Conservation (phyloP, 2,888 invertebrate genomes). For the Chelonus formosanus region DNA sequence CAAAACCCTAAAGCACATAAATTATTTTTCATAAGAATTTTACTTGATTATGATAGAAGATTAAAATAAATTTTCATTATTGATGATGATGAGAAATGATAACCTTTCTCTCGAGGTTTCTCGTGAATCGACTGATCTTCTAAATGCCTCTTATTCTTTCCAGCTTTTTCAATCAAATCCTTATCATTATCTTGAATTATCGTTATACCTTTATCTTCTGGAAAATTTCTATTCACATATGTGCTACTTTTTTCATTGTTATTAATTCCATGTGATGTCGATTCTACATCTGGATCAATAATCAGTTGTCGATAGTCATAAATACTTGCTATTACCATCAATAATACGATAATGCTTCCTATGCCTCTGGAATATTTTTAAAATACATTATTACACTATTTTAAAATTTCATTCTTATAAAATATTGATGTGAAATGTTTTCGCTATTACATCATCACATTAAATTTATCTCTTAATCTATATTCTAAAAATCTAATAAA, state of each 20-base stretch:
- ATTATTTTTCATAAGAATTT: too few relatives aligned
- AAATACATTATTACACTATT: neutral
- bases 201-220: slow-evolving; percentile 50
- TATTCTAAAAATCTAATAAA: too few relatives aligned
- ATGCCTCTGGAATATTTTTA: slow-evolving; percentile 66
- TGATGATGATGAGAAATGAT: too few relatives aligned
- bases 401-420: neutral
- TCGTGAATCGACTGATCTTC: slow-evolving; percentile 24
- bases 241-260: slow-evolving; percentile 64
- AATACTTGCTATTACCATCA: slow-evolving; percentile 72
- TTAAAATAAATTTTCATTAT: too few relatives aligned
- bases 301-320: slow-evolving; percentile 73
- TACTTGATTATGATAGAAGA: too few relatives aligned
- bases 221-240: slow-evolving; percentile 65
- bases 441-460: too few relatives aligned
- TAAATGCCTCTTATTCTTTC: slow-evolving; percentile 35
- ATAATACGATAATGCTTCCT: slow-evolving; percentile 65
- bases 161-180: slow-evolving; percentile 57
- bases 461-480: too few relatives aligned
- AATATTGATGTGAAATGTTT: neutral
- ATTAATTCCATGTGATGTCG: slow-evolving; percentile 57
- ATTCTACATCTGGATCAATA: slow-evolving; percentile 65
- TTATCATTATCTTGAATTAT: slow-evolving; percentile 64
- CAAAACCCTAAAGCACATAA: slow-evolving; percentile 67
- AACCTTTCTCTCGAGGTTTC: slow-evolving; percentile 44